Evolutionary conservation across 1,140 invertebrate genomes (phyloP).

Genomic region (Matsumurasca onukii): DNA sequence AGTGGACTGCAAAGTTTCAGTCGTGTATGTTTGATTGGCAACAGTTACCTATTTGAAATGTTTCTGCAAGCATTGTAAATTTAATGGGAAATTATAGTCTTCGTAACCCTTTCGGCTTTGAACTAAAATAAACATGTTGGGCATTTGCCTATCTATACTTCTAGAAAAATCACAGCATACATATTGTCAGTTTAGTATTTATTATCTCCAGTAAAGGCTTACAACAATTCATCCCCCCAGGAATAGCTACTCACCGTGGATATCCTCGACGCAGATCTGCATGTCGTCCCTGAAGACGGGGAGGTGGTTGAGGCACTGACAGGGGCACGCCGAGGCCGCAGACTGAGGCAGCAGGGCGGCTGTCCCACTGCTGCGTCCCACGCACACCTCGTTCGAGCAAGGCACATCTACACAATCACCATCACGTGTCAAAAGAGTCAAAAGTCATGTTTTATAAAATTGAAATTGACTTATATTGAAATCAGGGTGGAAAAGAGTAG

Average conservation of each 20-base stretch:
- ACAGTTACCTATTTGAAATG: too few relatives aligned
- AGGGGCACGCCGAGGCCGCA: constrained; percentile 54
- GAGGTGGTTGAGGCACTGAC: constrained; percentile 60
- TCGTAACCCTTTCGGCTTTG: too few relatives aligned
- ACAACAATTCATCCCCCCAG: too few relatives aligned
- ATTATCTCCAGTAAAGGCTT: too few relatives aligned
- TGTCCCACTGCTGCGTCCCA: constrained; percentile 56
- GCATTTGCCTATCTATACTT: too few relatives aligned
- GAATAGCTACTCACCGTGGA: constrained; percentile 68
- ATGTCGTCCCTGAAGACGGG: constrained; percentile 69
- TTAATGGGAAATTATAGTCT: too few relatives aligned
- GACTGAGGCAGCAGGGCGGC: constrained; percentile 44
- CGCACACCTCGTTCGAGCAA: constrained; percentile 52
- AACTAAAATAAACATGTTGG: too few relatives aligned
- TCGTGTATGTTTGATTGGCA: too few relatives aligned
- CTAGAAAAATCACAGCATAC: too few relatives aligned
- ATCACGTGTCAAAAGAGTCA: neutral
- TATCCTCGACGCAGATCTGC: constrained; percentile 67
- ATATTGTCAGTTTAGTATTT: too few relatives aligned
- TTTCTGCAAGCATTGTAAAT: too few relatives aligned
- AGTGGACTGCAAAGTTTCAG: too few relatives aligned
- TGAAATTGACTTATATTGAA: neutral
- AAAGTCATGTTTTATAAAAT: constrained; percentile 19
- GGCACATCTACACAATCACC: constrained; percentile 42
- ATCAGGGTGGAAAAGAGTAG: neutral